These are phyloP conservation scores for Lithophane ornitopus DNA, from an alignment of 2,888 invertebrate species.

Conservation along the genomic window DNA sequence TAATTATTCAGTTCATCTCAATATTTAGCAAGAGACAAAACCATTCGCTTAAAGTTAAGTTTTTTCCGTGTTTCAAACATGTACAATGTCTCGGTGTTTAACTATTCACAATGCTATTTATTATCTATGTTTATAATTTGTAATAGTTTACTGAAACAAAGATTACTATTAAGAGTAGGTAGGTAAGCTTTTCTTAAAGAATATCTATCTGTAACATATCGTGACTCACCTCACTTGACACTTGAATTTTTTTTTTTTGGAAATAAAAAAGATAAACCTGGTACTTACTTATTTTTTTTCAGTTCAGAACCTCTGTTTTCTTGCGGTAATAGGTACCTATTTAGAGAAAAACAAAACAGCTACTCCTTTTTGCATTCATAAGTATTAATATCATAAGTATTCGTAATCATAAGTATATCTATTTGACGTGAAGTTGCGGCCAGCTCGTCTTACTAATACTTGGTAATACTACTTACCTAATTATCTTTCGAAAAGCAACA, in stretches of 20 bases:
- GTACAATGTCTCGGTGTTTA: background rate
- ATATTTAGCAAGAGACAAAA: conserved; percentile 14
- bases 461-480: background rate
- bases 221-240: background rate
- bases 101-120: background rate
- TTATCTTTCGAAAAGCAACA: background rate
- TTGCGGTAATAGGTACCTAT: background rate
- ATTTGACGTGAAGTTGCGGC: background rate
- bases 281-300: background rate
- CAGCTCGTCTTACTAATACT: too few relatives aligned
- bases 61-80: conserved; percentile 12
- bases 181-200: background rate
- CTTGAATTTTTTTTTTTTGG: background rate
- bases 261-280: background rate
- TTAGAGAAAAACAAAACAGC: background rate
- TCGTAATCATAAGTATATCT: background rate
- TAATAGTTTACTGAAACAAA: background rate
- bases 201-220: background rate
- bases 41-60: background rate
- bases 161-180: background rate
- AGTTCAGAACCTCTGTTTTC: background rate
- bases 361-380: background rate
- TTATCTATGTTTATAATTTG: background rate
- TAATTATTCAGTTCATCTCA: conserved; percentile 35
- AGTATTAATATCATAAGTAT: too few relatives aligned